Evolutionary conservation across 2,113 vertebrate species (phyloP).

Genomic region (Erpornis zantholeuca): DNA sequence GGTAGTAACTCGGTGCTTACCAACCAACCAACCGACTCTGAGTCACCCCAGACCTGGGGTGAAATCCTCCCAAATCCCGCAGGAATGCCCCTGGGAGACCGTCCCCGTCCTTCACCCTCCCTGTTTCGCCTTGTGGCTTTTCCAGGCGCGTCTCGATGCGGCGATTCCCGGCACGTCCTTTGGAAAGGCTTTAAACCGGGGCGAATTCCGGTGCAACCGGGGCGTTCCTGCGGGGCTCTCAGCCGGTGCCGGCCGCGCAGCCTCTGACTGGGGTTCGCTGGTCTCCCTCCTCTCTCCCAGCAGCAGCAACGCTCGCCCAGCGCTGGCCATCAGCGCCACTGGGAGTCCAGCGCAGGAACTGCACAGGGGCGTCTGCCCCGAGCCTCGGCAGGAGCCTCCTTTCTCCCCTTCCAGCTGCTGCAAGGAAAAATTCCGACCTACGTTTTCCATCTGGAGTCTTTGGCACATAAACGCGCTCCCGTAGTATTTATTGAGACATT

Average conservation of each 20-base stretch:
- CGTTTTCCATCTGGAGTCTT: neutral
- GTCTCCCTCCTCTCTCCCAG: neutral
- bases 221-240: neutral
- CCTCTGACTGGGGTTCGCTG: rapidly evolving
- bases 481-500: neutral
- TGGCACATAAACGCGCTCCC: rapidly evolving
- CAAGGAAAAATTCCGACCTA: neutral
- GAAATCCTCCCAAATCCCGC: neutral
- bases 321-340: neutral
- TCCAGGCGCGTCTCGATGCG: neutral
- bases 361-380: neutral
- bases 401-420: rapidly evolving
- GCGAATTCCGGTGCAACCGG: neutral
- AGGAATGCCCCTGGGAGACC: rapidly evolving
- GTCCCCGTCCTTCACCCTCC: neutral
- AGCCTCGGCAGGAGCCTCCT: rapidly evolving
- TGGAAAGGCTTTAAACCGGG: neutral
- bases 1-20: neutral
- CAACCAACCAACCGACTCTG: neutral
- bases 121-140: neutral
- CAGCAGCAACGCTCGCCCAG: rapidly evolving
- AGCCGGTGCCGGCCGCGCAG: neutral
- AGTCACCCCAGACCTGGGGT: neutral
- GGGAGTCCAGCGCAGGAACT: neutral
- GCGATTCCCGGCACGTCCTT: neutral